phyloP scores from a whole-genome alignment of 2,797 vertebrate genomes.

The Alca torda region DNA sequence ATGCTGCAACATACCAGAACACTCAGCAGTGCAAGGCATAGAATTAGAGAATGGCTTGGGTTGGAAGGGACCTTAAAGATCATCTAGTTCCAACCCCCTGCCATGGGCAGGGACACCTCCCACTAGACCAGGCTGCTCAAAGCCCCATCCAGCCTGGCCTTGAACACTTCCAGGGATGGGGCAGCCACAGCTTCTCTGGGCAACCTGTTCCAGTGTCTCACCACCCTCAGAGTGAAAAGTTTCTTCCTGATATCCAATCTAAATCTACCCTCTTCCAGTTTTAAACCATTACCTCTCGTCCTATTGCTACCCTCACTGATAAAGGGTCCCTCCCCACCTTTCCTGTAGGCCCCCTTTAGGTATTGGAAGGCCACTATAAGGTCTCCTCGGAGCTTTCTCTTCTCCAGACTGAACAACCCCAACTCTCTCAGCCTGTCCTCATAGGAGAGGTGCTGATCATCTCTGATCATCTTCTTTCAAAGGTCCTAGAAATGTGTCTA shows the following conservation, averaged over 20 bases:
- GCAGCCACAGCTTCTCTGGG: background rate
- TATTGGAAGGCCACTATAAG: background rate
- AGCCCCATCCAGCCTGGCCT: background rate
- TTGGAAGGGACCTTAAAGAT: background rate
- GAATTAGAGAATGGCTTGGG: background rate
- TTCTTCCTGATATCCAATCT: no score
- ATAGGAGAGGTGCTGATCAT: background rate
- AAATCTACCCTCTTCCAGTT: no score
- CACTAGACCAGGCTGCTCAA: background rate
- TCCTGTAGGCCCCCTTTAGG: no score
- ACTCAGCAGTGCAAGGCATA: no score
- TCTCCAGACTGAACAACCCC: background rate
- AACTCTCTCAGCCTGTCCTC: background rate
- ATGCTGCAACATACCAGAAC: background rate
- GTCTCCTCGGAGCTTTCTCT: background rate
- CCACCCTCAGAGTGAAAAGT: no score
- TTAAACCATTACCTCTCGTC: no score
- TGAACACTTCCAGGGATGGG: background rate
- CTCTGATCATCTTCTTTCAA: background rate
- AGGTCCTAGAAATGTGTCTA: background rate
- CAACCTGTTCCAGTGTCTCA: no score
- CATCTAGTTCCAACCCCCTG: background rate
- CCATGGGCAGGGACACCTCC: background rate
- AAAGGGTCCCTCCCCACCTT: no score
- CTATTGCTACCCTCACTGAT: no score